A percentile compares a stretch with the other conserved stretches of the same genome.
phyloP scores from a whole-genome alignment of 1,140 invertebrate genomes.

The Archivesica marissinica region DNA sequence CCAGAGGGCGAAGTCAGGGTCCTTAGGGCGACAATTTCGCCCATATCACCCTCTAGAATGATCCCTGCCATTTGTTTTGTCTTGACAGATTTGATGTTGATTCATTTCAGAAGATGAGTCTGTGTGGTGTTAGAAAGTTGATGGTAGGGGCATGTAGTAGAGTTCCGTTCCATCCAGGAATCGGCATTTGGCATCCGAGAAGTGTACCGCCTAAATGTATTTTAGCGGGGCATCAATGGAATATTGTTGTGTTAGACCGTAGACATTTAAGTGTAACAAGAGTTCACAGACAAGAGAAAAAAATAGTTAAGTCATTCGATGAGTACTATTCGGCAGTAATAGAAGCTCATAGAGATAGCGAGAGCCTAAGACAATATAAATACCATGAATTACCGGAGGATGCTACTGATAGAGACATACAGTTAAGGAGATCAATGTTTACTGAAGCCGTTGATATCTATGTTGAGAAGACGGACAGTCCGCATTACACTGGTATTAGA shows the following conservation, averaged over 20 bases:
- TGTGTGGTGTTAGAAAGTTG: not conserved
- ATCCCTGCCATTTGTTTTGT: too few relatives aligned
- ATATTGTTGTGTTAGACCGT: too few relatives aligned
- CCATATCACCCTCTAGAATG: too few relatives aligned
- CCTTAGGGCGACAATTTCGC: too few relatives aligned
- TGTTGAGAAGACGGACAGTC: slow-evolving; percentile 67
- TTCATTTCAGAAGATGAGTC: slow-evolving; percentile 11
- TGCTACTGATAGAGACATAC: slow-evolving; percentile 13
- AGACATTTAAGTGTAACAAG: too few relatives aligned
- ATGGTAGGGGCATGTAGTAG: not conserved
- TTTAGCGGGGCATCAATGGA: too few relatives aligned
- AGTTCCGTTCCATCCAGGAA: not conserved
- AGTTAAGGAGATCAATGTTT: slow-evolving; percentile 67
- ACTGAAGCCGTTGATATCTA: slow-evolving; percentile 71
- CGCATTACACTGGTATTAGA: slow-evolving; percentile 53
- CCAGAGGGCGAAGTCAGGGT: too few relatives aligned
- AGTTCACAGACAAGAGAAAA: not conserved
- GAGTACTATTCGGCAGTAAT: slow-evolving; percentile 30
- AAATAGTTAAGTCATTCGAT: not conserved
- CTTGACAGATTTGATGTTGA: too few relatives aligned
- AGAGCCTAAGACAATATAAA: slow-evolving; percentile 15
- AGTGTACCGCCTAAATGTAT: not conserved
- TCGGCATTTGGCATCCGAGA: not conserved
- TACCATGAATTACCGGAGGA: not conserved
- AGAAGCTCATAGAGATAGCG: not conserved